phyloP scores from a whole-genome alignment of 2,797 vertebrate species.

The Sebastes steindachneri region DNA sequence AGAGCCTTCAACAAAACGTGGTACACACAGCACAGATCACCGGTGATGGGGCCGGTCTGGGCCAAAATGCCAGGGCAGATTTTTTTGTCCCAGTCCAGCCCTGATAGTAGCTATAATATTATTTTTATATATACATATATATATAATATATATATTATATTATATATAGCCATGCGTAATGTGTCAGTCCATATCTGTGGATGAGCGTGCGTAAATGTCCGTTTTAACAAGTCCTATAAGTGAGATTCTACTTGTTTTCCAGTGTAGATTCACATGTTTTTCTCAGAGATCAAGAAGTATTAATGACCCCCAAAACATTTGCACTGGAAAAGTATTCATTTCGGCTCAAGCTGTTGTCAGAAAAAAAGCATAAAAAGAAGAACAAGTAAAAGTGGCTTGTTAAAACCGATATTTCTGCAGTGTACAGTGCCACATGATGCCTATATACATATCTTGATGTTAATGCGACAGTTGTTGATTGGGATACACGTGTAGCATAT shows the following conservation, averaged over 20 bases:
- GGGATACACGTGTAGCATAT: conserved; percentile 63
- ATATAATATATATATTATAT: neutral
- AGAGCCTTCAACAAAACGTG: no score
- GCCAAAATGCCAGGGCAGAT: no score
- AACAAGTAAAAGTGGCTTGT: conserved; percentile 26
- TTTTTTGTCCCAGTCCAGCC: no score
- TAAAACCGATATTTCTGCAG: conserved; percentile 47
- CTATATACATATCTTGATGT: conserved; percentile 68
- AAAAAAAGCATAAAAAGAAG: neutral
- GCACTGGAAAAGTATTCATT: neutral
- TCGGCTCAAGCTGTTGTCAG: neutral
- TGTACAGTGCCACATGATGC: conserved; percentile 51
- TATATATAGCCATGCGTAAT: conserved; percentile 47
- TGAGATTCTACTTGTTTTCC: neutral
- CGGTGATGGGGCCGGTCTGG: no score
- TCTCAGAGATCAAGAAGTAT: conserved; percentile 22
- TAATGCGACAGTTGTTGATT: conserved; percentile 38
- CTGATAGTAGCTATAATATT: conserved; percentile 24
- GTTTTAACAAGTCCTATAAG: conserved; percentile 44
- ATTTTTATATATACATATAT: conserved; percentile 31
- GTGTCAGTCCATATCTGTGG: conserved; percentile 76
- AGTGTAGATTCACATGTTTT: conserved; percentile 1
- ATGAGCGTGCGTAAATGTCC: conserved; percentile 48
- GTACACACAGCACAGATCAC: no score
- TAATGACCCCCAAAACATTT: neutral